Percentiles rank a stretch among this genome's conserved stretches.
phyloP scores from a whole-genome alignment of 1,140 invertebrate species.

The Colletes gigas region DNA sequence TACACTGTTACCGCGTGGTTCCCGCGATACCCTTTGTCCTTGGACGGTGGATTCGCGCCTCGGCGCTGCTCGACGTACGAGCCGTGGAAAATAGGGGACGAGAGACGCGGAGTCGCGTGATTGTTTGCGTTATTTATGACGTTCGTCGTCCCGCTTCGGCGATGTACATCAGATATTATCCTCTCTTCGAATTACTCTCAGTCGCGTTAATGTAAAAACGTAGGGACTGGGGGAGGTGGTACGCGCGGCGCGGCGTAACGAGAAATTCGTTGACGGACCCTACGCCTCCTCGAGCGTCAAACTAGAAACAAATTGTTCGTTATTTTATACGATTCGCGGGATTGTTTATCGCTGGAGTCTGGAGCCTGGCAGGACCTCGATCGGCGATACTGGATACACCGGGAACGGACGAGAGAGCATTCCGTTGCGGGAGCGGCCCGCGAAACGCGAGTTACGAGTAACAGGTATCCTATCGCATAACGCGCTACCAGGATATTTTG shows the following conservation, averaged over 20 bases:
- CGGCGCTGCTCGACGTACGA: conserved; percentile 52
- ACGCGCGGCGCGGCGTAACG: too few relatives aligned
- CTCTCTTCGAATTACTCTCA: conserved; percentile 54
- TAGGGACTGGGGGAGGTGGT: too few relatives aligned
- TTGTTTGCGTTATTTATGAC: conserved; percentile 77
- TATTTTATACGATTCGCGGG: conserved; percentile 7
- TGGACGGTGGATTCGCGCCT: conserved; percentile 68
- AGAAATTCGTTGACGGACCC: neutral
- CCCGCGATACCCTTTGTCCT: conserved; percentile 72
- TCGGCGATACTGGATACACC: conserved; percentile 15
- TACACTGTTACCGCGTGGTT: conserved; percentile 59
- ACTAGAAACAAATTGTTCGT: conserved; percentile 37
- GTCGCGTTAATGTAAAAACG: conserved; percentile 10
- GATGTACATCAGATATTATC: conserved; percentile 65
- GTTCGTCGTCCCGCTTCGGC: conserved; percentile 37
- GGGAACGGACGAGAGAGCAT: neutral
- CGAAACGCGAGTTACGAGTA: conserved; percentile 35
- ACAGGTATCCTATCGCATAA: conserved; percentile 27
- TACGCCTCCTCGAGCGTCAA: conserved; percentile 9
- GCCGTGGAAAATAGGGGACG: conserved; percentile 30
- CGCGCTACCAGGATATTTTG: conserved; percentile 46
- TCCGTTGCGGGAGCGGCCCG: neutral
- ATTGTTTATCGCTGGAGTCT: conserved; percentile 7
- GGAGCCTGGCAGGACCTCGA: neutral
- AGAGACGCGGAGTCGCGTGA: conserved; percentile 56